Evolutionary conservation across 2,113 vertebrate genomes (phyloP).

Genomic region (Oxyura jamaicensis): DNA sequence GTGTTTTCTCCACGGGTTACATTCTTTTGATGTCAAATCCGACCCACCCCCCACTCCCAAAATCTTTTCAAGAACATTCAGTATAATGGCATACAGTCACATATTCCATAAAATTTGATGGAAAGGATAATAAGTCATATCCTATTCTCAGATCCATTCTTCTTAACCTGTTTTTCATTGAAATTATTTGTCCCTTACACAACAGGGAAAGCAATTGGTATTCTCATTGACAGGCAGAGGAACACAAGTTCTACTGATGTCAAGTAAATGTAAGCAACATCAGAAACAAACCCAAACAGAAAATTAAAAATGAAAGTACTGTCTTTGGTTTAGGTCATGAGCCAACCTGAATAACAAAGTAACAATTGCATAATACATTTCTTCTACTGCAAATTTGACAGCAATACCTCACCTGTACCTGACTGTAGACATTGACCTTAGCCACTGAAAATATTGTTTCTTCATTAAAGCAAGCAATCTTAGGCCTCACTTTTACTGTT

Average conservation of each 20-base stretch:
- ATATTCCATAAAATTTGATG: not conserved
- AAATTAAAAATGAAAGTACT: not conserved
- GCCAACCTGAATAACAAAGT: not conserved
- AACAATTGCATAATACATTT: not conserved
- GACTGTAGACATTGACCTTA: conserved; percentile 79
- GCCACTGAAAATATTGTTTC: conserved; percentile 78
- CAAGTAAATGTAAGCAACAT: not conserved
- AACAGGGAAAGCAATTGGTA: not conserved
- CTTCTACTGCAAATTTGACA: not conserved
- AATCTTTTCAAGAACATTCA: not conserved
- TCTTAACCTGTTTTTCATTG: not conserved
- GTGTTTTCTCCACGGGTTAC: not conserved
- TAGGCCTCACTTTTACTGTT: conserved; percentile 74
- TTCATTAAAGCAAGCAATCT: conserved; percentile 80
- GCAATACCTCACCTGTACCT: conserved; percentile 82
- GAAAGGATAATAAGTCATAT: not conserved
- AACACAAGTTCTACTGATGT: not conserved
- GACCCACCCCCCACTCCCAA: not conserved
- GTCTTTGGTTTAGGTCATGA: not conserved
- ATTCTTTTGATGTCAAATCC: not conserved
- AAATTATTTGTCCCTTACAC: not conserved
- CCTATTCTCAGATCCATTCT: not conserved
- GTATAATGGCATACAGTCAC: not conserved
- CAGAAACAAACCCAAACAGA: not conserved
- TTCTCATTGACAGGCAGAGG: not conserved